Evolutionary conservation across 1,140 invertebrate genomes (phyloP).

Genomic region (Pseudomyrmex pallidus): DNA sequence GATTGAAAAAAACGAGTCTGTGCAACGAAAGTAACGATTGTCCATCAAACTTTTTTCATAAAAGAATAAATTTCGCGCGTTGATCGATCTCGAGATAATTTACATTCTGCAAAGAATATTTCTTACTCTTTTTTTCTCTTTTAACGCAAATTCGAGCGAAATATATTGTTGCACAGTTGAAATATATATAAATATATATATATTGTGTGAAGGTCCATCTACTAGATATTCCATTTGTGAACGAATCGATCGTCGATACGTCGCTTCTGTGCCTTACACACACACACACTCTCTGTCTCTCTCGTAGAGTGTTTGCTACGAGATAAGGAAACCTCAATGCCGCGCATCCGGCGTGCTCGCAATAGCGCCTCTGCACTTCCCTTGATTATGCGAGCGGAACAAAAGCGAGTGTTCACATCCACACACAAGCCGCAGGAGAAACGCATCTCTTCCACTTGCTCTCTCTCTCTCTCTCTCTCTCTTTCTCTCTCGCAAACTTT

Average conservation of each 20-base stretch:
- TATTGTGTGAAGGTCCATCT: not conserved
- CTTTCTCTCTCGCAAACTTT: constrained; percentile 21
- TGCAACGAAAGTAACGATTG: not conserved
- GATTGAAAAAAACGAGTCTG: not conserved
- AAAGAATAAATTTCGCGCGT: not conserved
- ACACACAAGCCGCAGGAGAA: constrained; percentile 9
- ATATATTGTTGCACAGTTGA: no score
- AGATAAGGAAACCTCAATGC: constrained; percentile 46
- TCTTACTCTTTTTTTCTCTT: no score
- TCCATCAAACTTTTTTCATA: not conserved
- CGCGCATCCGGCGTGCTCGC: constrained; percentile 8
- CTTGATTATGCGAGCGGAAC: constrained; percentile 66
- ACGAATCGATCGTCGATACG: constrained; percentile 30
- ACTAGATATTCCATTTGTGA: constrained; percentile 10
- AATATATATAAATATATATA: constrained; percentile 2
- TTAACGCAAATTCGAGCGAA: not conserved
- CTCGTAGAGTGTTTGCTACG: not conserved
- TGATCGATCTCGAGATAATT: not conserved
- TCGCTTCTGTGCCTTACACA: not conserved
- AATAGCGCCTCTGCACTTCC: constrained; percentile 31
- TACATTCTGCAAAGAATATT: not conserved
- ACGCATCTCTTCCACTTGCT: constrained; percentile 24
- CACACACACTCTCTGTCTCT: no score
- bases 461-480: not conserved
- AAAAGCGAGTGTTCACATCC: constrained; percentile 36